Percentiles rank a stretch among this genome's conserved stretches.
Conservation (phyloP, 2,888 invertebrate genomes). For the Melolontha melolontha region DNA sequence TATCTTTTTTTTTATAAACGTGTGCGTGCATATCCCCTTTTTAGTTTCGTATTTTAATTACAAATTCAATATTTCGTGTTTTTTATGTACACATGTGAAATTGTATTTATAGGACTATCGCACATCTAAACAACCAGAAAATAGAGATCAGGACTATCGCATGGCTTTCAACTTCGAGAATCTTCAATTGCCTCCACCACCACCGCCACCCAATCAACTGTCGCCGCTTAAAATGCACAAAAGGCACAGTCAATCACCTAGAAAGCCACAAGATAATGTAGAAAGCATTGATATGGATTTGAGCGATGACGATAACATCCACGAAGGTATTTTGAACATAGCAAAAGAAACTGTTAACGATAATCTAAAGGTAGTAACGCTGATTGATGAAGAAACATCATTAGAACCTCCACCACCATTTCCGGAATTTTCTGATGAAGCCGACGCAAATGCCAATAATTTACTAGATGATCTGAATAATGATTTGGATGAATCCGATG, state of each 20-base stretch:
- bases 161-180: slow-evolving; percentile 58
- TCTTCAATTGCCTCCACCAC: slow-evolving; percentile 64
- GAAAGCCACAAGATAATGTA: slow-evolving; percentile 72
- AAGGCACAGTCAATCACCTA: slow-evolving; percentile 46
- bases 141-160: slow-evolving; percentile 61
- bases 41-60: too few species aligned
- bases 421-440: slow-evolving; percentile 60
- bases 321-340: slow-evolving; percentile 54
- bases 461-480: slow-evolving; percentile 60
- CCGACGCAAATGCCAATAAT: slow-evolving; percentile 61
- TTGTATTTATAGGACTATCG: slow-evolving; percentile 55
- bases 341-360: slow-evolving; percentile 36
- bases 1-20: not conserved
- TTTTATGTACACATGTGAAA: too few species aligned
- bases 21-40: not conserved
- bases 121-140: slow-evolving; percentile 31
- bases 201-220: slow-evolving; percentile 64
- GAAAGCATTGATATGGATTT: slow-evolving; percentile 89
- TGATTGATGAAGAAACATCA: slow-evolving; percentile 35
- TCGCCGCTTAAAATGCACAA: slow-evolving; percentile 41
- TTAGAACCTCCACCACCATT: slow-evolving; percentile 61
- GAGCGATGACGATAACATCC: slow-evolving; percentile 78
- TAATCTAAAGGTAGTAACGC: slow-evolving; percentile 40
- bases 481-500: slow-evolving; percentile 53
- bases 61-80: too few species aligned